Percentiles rank a stretch among this genome's conserved stretches.
phyloP scores from a whole-genome alignment of 2,888 invertebrate species.

The Rhagonycha lutea region DNA sequence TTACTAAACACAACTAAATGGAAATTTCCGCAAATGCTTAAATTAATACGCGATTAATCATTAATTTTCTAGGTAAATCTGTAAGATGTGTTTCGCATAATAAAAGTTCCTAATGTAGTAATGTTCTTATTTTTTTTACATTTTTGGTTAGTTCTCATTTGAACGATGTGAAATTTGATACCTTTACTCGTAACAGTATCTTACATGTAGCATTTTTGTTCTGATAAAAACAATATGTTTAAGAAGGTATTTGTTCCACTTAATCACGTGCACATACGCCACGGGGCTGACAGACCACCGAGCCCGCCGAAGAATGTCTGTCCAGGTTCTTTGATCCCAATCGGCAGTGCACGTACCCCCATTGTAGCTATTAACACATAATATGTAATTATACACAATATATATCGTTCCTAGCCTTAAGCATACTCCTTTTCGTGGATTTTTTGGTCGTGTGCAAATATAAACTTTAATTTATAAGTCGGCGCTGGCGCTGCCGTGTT shows the following conservation, averaged over 20 bases:
- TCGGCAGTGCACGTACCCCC: slow-evolving; percentile 43
- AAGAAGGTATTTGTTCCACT: slow-evolving; percentile 43
- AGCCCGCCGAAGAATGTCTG: slow-evolving; percentile 46
- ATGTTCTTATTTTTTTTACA: neutral
- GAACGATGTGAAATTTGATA: neutral
- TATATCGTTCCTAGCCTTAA: slow-evolving; percentile 37
- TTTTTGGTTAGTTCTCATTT: neutral
- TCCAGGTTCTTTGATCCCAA: slow-evolving; percentile 48
- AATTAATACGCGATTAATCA: too few species aligned
- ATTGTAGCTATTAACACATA: slow-evolving; percentile 48
- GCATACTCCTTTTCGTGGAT: slow-evolving; percentile 37
- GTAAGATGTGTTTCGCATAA: too few species aligned
- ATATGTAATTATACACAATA: slow-evolving; percentile 48
- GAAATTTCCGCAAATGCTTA: too few species aligned
- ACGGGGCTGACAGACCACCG: slow-evolving; percentile 43
- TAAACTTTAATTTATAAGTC: slow-evolving; percentile 42
- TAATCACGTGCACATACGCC: slow-evolving; percentile 48
- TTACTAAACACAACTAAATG: too few species aligned
- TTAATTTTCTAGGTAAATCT: too few species aligned
- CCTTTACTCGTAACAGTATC: neutral
- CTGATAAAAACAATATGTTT: slow-evolving; percentile 6
- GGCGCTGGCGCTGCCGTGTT: slow-evolving; percentile 33
- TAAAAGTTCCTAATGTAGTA: too few species aligned
- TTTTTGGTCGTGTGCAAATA: slow-evolving; percentile 43
- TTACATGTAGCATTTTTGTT: neutral